Percentiles rank a stretch among this genome's conserved stretches.
Evolutionary conservation across 2,888 invertebrate genomes (phyloP).

Genomic region (Dysmachus trigonus): DNA sequence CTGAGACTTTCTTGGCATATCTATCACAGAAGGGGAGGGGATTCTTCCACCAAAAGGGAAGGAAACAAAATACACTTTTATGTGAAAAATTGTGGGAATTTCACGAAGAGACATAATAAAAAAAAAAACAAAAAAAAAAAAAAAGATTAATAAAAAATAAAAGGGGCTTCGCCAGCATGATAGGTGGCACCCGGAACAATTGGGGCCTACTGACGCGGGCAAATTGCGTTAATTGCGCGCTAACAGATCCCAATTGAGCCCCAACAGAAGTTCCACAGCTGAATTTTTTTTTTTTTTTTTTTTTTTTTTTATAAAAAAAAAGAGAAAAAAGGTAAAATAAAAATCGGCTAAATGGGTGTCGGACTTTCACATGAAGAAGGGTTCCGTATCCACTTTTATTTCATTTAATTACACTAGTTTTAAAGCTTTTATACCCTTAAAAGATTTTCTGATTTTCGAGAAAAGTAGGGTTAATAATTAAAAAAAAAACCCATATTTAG

Average conservation of each 20-base stretch:
- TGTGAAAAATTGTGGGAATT: slow-evolving; percentile 12
- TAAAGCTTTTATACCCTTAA: too few species aligned
- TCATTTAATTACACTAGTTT: too few species aligned
- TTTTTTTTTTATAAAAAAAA: too few species aligned
- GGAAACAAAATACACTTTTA: background rate
- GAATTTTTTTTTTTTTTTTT: too few species aligned
- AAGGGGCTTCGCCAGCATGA: background rate
- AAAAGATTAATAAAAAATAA: too few species aligned
- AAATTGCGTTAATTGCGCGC: slow-evolving; percentile 1
- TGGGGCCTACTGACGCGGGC: background rate
- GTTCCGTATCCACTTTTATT: too few species aligned
- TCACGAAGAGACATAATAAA: background rate
- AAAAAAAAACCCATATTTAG: too few species aligned
- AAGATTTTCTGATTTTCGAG: too few species aligned
- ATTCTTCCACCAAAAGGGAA: background rate
- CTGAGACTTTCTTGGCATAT: background rate
- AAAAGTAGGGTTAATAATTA: too few species aligned
- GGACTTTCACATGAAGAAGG: too few species aligned
- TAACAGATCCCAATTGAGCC: background rate
- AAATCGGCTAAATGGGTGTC: too few species aligned
- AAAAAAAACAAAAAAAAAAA: background rate
- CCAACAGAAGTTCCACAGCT: background rate
- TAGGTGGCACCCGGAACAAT: background rate
- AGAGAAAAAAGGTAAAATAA: too few species aligned
- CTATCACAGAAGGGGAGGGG: background rate